Conservation (phyloP, 2,113 vertebrate species). For the Chloroceryle aenea region DNA sequence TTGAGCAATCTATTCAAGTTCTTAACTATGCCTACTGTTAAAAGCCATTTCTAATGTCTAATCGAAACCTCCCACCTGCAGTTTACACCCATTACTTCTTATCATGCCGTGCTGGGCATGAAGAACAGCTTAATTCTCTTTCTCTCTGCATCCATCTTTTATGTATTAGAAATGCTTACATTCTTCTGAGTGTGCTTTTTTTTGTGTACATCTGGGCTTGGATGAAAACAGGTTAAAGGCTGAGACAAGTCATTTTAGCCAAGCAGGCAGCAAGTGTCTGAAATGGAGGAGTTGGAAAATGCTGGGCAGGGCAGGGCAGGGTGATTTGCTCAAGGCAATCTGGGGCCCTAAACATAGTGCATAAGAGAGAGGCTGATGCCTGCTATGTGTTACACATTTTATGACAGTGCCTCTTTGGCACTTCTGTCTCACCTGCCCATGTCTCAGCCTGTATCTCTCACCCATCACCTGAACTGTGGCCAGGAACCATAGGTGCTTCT, state of each 20-base stretch:
- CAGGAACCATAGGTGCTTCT: neutral
- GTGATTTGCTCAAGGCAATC: neutral
- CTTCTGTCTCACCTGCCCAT: slow-evolving; percentile 15
- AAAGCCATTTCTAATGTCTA: slow-evolving; percentile 26
- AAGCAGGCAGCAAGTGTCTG: neutral
- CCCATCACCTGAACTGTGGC: neutral
- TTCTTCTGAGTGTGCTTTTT: neutral
- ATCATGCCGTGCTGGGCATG: neutral
- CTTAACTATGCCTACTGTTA: slow-evolving; percentile 13
- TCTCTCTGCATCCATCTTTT: slow-evolving; percentile 6
- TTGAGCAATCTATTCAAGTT: slow-evolving; percentile 9
- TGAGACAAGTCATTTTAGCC: neutral
- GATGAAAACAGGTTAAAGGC: neutral
- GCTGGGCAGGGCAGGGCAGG: slow-evolving; percentile 39
- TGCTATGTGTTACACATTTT: slow-evolving; percentile 34
- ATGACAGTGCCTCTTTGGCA: slow-evolving; percentile 35
- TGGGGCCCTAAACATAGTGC: neutral
- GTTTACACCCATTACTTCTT: slow-evolving; percentile 55
- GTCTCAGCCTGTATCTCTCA: slow-evolving; percentile 32
- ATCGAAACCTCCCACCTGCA: slow-evolving; percentile 50
- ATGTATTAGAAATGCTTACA: neutral
- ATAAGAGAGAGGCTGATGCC: neutral
- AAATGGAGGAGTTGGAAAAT: slow-evolving; percentile 18
- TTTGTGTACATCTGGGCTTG: neutral
- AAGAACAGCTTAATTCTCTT: slow-evolving; percentile 47